Conservation (phyloP, 2,113 vertebrate species). For the Gnathonemus echidnorhynchus region DNA sequence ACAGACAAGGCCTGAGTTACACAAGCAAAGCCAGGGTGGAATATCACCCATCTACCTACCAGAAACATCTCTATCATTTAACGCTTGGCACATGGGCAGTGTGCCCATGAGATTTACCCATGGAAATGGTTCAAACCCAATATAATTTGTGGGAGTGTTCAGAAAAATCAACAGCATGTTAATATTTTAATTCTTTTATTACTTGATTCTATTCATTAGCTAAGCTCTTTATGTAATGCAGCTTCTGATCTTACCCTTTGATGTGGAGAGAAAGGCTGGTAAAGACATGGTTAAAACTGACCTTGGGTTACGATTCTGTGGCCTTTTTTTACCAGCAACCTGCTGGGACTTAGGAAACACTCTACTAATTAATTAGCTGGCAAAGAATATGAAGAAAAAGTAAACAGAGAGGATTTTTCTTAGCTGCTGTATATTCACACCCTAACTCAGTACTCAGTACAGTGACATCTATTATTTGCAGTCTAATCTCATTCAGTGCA, state of each 20-base stretch:
- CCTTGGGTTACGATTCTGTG: neutral
- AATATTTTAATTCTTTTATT: neutral
- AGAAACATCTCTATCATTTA: constrained; percentile 29
- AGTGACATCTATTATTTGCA: neutral
- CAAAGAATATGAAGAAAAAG: neutral
- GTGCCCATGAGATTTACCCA: constrained; percentile 48
- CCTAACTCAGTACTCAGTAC: neutral
- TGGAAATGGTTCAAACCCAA: constrained; percentile 59
- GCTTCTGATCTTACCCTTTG: neutral
- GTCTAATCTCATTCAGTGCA: neutral
- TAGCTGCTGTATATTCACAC: neutral
- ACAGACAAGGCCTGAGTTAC: neutral
- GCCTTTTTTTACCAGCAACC: neutral
- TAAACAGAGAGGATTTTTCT: neutral
- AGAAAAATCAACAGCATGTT: constrained; percentile 52
- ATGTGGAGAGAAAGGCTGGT: neutral
- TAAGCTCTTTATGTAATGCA: neutral
- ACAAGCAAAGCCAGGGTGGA: neutral
- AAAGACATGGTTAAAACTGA: neutral
- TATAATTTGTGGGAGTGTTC: constrained; percentile 60
- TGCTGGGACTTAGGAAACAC: neutral
- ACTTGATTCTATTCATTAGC: neutral
- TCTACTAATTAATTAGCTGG: neutral
- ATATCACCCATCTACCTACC: neutral
- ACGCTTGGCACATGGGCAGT: constrained; percentile 18